A percentile compares a stretch with the other conserved stretches of the same genome.
phyloP scores from a whole-genome alignment of 1,140 invertebrate species.

The Asbolus verrucosus region DNA sequence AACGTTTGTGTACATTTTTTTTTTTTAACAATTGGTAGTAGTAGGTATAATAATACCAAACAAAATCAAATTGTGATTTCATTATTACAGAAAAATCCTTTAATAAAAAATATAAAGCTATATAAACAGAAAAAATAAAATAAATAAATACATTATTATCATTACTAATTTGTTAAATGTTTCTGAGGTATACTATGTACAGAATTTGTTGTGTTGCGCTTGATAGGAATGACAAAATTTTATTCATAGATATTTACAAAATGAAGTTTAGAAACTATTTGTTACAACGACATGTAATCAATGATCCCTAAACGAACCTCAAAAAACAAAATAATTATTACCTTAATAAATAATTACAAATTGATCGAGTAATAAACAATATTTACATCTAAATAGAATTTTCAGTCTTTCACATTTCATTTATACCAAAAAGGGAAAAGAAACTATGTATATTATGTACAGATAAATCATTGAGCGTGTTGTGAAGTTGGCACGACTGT shows the following conservation, averaged over 20 bases:
- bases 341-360: conserved; percentile 6
- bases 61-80: no score
- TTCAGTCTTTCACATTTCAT: conserved; percentile 15
- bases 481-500: background rate
- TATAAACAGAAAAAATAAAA: no score
- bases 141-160: background rate
- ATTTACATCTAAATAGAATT: conserved; percentile 9
- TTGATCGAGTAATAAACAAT: background rate
- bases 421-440: conserved; percentile 9
- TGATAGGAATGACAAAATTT: conserved; percentile 13
- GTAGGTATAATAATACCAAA: no score
- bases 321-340: background rate
- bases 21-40: background rate
- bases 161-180: no score
- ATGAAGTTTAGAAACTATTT: background rate
- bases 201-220: background rate
- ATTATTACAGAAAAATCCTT: no score
- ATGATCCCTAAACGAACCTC: no score
- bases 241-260: conserved; percentile 29
- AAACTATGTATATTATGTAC: conserved; percentile 24
- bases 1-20: background rate
- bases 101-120: no score
- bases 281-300: no score
- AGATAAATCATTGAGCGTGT: conserved; percentile 20
- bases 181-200: no score